A percentile compares a stretch with the other conserved stretches of the same genome.
Evolutionary conservation across 2,888 invertebrate species (phyloP).

Genomic region (Cryptocheilus praepositus): DNA sequence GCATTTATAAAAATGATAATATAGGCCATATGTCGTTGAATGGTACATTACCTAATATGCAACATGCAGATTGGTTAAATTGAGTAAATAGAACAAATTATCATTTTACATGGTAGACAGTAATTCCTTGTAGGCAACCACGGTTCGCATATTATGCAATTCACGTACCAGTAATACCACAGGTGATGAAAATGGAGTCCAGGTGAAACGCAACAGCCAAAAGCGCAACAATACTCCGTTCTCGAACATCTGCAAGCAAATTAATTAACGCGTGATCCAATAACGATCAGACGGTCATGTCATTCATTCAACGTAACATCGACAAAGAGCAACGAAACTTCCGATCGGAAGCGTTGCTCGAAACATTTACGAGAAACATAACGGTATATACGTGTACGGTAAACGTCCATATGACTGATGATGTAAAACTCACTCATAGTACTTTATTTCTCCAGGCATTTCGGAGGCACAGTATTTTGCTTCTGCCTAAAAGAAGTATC

Average conservation of each 20-base stretch:
- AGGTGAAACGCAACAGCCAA: conserved; percentile 77
- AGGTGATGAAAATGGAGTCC: conserved; percentile 77
- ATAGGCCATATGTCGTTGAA: too few species aligned
- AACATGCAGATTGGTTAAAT: not conserved
- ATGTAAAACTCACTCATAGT: conserved; percentile 71
- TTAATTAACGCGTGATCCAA: too few species aligned
- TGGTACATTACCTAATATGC: not conserved
- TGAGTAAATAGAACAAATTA: too few species aligned
- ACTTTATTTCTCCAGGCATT: conserved; percentile 74
- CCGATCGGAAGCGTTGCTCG: not conserved
- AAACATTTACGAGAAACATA: not conserved
- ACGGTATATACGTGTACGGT: not conserved
- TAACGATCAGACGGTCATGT: too few species aligned
- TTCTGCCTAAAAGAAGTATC: conserved; percentile 65
- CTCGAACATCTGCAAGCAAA: conserved; percentile 70
- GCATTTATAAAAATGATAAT: too few species aligned
- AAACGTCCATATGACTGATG: too few species aligned
- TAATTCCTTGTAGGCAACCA: not conserved
- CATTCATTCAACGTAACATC: too few species aligned
- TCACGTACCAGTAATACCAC: conserved; percentile 78
- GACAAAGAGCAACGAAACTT: too few species aligned
- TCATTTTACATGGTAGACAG: too few species aligned
- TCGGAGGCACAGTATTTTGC: conserved; percentile 75
- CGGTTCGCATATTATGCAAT: not conserved
- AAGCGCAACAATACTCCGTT: conserved; percentile 77